These are phyloP conservation scores for Enteromius argenteus DNA, from an alignment of 2,797 vertebrate species.

Conservation along the genomic window DNA sequence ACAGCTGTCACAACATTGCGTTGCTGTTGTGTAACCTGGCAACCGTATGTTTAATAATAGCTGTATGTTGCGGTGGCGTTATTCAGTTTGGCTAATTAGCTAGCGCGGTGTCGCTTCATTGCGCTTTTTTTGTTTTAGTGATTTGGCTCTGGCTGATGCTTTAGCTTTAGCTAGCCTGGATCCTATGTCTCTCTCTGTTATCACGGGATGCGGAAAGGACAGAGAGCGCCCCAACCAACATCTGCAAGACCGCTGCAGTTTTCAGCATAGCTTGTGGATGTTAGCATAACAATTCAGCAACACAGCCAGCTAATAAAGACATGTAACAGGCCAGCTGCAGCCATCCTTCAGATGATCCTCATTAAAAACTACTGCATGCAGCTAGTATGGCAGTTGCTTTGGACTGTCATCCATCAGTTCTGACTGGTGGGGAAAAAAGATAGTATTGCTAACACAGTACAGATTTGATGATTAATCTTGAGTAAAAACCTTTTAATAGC, in stretches of 20 bases:
- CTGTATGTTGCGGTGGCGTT: neutral
- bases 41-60: constrained; percentile 14
- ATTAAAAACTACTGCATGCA: constrained; percentile 17
- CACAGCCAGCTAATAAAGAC: constrained; percentile 11
- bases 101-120: neutral
- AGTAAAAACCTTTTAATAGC: neutral
- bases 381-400: neutral
- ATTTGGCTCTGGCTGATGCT: constrained; percentile 28
- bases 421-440: neutral
- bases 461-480: neutral
- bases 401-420: neutral
- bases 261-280: constrained; percentile 13
- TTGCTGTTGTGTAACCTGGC: neutral
- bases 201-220: constrained; percentile 21
- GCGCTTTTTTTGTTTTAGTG: constrained; percentile 24
- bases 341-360: neutral
- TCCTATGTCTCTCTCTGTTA: constrained; percentile 13
- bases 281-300: neutral
- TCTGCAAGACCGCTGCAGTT: neutral
- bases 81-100: neutral
- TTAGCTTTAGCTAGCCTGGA: constrained; percentile 42
- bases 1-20: constrained; percentile 37
- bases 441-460: neutral
- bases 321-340: constrained; percentile 9
- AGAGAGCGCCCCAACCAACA: neutral